Percentiles rank a stretch among this genome's conserved stretches.
phyloP scores from a whole-genome alignment of 2,797 vertebrate genomes.

The Pseudomugil gertrudae region DNA sequence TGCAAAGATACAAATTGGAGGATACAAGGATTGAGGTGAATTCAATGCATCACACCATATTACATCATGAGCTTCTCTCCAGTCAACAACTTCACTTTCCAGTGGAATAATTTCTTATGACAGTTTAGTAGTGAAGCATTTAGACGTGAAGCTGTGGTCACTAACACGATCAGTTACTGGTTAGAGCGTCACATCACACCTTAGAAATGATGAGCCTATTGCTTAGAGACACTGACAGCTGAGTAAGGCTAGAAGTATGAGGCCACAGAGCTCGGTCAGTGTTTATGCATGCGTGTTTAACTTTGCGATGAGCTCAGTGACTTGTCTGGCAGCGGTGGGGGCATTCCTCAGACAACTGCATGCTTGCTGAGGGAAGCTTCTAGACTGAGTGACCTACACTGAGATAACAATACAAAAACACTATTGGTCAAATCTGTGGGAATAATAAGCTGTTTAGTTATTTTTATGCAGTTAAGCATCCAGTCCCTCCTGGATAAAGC shows the following conservation, averaged over 20 bases:
- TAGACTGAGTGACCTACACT: constrained; percentile 59
- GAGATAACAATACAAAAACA: constrained; percentile 35
- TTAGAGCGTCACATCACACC: constrained; percentile 60
- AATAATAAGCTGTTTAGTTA: constrained; percentile 52
- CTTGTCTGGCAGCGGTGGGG: constrained; percentile 61
- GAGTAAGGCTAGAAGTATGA: constrained; percentile 60
- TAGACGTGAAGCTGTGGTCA: constrained; percentile 24
- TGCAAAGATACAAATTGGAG: background rate
- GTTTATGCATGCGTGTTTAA: constrained; percentile 39
- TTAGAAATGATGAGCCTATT: constrained; percentile 59
- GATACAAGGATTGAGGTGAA: background rate
- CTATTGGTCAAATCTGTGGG: constrained; percentile 32
- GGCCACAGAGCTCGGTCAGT: constrained; percentile 40
- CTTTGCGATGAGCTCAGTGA: constrained; percentile 65
- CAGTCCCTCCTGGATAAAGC: background rate
- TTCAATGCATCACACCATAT: background rate
- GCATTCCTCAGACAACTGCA: constrained; percentile 73
- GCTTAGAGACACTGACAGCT: constrained; percentile 47
- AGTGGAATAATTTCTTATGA: constrained; percentile 7
- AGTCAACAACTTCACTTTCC: constrained; percentile 1
- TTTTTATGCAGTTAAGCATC: constrained; percentile 31
- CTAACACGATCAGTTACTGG: constrained; percentile 47
- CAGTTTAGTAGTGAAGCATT: constrained; percentile 2
- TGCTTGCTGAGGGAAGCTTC: constrained; percentile 71
- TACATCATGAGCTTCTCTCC: background rate